Base-by-base conservation (phyloP, 2,888 invertebrate species). In the Ypsolopha sequella region DNA sequence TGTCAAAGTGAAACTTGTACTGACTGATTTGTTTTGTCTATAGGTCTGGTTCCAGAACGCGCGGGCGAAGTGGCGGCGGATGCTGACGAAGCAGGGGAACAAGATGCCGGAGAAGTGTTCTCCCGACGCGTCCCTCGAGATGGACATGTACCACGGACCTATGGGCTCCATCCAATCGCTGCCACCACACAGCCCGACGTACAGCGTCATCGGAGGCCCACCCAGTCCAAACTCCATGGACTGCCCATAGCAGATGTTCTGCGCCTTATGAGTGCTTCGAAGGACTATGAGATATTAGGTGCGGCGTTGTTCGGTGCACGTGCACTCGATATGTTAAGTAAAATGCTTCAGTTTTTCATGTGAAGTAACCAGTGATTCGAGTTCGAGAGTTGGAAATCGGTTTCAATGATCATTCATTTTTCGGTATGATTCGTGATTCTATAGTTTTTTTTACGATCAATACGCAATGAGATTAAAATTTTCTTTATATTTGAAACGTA, bases 41-140 rank as follows among this genome's bases (percentile, higher is more conserved):
- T 90, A 96, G 96, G 96, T 96, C 52, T 96, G 96, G 96, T 97
- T 97, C 85, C 96, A 97, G 85, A 97, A 97, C 75, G 96, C 96
- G 35, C 89, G 97, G 41, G 97, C 97, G 60, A 97, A 97, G 88
- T 96, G 95, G 92, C 91, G 97, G 65, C 91, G 97, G 60, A 94
- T 95, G 90, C 92, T 95, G 78, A 88, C 93, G 63, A 93, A 93
- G 70, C 93, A 93, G 68, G 93, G 93, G 70, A 92, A 91, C 74
- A 92, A 92, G 67, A 79, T 87, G 78, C 88, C 90, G 58, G 93
- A 93, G 66, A 93, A 92, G 66, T 91, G 91, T 68, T 91, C 91
- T 13, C 91, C 91, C 60, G 88, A 88, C 60, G 88, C 87, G 0
- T 89, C 90, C 51, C 73, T 91, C 64, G 90, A 91, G 69, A 80